Percentiles rank a stretch among this genome's conserved stretches.
These are phyloP conservation scores for Verasper variegatus DNA, from an alignment of 2,113 vertebrate genomes.

Conservation along the genomic window DNA sequence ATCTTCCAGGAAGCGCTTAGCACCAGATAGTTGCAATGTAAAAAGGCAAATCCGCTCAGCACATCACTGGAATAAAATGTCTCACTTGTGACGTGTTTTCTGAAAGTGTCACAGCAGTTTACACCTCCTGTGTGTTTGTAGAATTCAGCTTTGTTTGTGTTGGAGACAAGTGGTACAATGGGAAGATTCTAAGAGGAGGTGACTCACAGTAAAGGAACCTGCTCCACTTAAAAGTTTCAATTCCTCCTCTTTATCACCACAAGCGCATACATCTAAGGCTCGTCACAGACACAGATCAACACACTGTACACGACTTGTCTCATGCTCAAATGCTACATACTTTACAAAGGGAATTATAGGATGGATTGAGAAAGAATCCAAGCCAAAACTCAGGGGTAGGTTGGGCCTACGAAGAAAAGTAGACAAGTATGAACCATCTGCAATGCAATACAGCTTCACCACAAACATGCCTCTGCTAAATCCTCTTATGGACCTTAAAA, in stretches of 20 bases:
- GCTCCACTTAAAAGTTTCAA: too few relatives aligned
- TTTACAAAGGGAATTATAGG: neutral
- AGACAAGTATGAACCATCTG: conserved; percentile 18
- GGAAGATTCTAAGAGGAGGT: conserved; percentile 9
- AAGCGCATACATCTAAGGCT: neutral
- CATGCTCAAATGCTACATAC: neutral
- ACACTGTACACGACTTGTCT: neutral
- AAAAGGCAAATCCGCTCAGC: too few relatives aligned
- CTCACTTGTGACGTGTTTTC: neutral
- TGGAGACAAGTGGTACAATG: neutral
- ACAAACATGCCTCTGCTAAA: conserved; percentile 46
- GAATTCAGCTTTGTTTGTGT: neutral
- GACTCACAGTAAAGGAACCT: conserved; percentile 24
- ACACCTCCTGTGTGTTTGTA: neutral
- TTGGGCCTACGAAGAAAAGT: neutral
- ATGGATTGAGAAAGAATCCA: neutral
- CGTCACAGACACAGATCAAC: too few relatives aligned
- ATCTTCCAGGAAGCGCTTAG: conserved; percentile 1
- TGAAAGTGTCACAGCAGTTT: neutral
- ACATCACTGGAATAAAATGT: neutral
- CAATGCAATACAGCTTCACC: conserved; percentile 20
- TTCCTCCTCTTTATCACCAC: too few relatives aligned
- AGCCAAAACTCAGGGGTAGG: neutral
- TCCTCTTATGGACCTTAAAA: conserved; percentile 54
- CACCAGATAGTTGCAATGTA: neutral